phyloP scores from a whole-genome alignment of 2,113 vertebrate species.

The Geothlypis trichas region DNA sequence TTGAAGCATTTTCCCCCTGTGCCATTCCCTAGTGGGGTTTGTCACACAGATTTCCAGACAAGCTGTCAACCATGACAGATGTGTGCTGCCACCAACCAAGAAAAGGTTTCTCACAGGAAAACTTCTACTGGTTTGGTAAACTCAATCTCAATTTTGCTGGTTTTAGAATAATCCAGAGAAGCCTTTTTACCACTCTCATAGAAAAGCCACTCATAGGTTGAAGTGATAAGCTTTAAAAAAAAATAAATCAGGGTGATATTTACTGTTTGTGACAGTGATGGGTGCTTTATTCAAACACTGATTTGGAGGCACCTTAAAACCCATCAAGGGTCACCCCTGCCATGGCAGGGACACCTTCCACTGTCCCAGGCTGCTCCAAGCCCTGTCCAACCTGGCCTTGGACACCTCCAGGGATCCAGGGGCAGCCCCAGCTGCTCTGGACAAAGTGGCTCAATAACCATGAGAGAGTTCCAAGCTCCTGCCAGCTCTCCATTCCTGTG shows the following conservation, averaged over 20 bases:
- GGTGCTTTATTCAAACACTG: background rate
- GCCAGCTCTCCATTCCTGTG: background rate
- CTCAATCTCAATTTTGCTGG: background rate
- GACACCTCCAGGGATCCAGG: rapidly evolving
- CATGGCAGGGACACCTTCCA: background rate
- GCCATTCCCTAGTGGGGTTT: background rate
- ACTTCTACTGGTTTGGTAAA: background rate
- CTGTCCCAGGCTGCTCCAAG: background rate
- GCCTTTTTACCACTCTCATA: background rate
- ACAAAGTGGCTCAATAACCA: background rate
- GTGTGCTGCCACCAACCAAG: background rate
- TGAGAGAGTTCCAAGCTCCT: background rate
- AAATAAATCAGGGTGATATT: background rate
- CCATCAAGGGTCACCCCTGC: background rate
- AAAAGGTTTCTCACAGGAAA: background rate
- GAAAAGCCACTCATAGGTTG: background rate
- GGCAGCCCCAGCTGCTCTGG: background rate
- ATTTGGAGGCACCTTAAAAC: background rate
- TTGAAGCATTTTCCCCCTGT: background rate
- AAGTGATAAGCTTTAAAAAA: background rate
- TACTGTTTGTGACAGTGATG: background rate
- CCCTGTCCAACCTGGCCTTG: background rate
- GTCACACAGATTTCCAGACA: background rate
- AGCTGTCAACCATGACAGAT: background rate
- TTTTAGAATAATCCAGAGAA: background rate